Base-by-base conservation (phyloP, 2,888 invertebrate species). In the Argyresthia albistria region DNA sequence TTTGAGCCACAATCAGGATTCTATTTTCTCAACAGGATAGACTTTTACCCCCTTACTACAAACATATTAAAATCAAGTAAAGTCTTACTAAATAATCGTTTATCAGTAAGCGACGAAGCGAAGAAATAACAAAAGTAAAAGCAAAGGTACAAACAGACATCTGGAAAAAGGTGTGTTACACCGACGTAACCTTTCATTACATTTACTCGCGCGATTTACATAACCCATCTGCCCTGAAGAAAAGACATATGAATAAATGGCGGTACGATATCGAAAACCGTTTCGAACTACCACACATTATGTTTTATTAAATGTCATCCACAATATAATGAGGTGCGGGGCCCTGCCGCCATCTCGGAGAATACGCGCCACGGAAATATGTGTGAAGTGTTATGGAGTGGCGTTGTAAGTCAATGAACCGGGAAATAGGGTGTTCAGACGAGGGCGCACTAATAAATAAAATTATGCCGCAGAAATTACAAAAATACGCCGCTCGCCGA, bases 391-490 rank as follows among this genome's bases (percentile, higher is more conserved):
- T 84, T 84, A 86, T 86, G 69, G 81, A 84, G 82, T 80, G 80
- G 78, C 84, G 84, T 86, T 86, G 87, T 87, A 86, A 87, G 87
- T 87, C 87, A 86, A 87, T 87, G 87, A 86, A 78, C 84, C 84
- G 83, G 81, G 70, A 86, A 87, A 87, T 87, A 79, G 87, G 86
- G 83, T 83, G 79, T 78, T 81, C 82, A 69, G 70, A 70, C 70
- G 78, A 76, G 78, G 79, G 78, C 73, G 76, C 69, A 77, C 79
- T 86, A 86, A 87, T 86, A 87, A 86, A 87, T 86, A 86, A 86
- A 86, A 87, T 87, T 86, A 87, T 86, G 78, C 80, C 79, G 73
- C 78, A 79, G 83, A 86, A 87, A 87, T 87, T 86, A 87, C 87
- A 84, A 86, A 82, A 84, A 86, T 79, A 81, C 82, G 80, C 76